These are phyloP conservation scores for Mylabris phalerata DNA, from an alignment of 1,140 invertebrate species.

Conservation along the genomic window DNA sequence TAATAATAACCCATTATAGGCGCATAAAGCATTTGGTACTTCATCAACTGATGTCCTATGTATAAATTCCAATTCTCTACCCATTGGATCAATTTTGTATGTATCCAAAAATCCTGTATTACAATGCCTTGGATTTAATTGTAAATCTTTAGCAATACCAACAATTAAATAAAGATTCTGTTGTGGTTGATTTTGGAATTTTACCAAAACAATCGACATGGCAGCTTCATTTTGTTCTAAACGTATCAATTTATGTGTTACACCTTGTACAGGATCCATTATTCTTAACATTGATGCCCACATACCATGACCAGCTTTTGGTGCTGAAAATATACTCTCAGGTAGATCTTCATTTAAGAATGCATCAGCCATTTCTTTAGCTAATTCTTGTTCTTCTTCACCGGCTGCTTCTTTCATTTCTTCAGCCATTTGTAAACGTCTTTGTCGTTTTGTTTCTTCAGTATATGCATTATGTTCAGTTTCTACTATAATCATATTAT, in stretches of 20 bases:
- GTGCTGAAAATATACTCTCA: slow-evolving; percentile 88
- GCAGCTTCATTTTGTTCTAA: slow-evolving; percentile 97
- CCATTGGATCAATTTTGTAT: slow-evolving; percentile 69
- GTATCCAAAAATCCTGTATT: slow-evolving; percentile 79
- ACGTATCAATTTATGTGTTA: slow-evolving; percentile 70
- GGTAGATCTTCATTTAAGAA: slow-evolving; percentile 93
- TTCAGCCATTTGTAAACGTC: slow-evolving; percentile 75
- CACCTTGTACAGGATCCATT: slow-evolving; percentile 79
- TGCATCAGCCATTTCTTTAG: slow-evolving; percentile 93
- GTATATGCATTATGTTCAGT: slow-evolving; percentile 99
- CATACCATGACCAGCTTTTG: slow-evolving; percentile 91
- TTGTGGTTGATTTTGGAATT: slow-evolving; percentile 49
- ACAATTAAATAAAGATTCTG: slow-evolving; percentile 73
- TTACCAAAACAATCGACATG: slow-evolving; percentile 65
- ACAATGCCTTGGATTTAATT: slow-evolving; percentile 78
- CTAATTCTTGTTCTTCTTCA: slow-evolving; percentile 89
- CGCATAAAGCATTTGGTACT: slow-evolving; percentile 79
- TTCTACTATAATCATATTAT: slow-evolving; percentile 88
- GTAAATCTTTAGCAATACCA: slow-evolving; percentile 84
- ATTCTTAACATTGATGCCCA: slow-evolving; percentile 95
- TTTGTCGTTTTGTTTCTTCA: slow-evolving; percentile 89
- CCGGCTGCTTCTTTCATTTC: slow-evolving; percentile 97
- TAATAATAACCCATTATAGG: slow-evolving; percentile 87
- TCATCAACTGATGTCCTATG: slow-evolving; percentile 95
- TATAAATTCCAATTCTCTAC: slow-evolving; percentile 78